phyloP scores from a whole-genome alignment of 2,888 invertebrate species.

The Pseudococcus jackbeardsleyi region DNA sequence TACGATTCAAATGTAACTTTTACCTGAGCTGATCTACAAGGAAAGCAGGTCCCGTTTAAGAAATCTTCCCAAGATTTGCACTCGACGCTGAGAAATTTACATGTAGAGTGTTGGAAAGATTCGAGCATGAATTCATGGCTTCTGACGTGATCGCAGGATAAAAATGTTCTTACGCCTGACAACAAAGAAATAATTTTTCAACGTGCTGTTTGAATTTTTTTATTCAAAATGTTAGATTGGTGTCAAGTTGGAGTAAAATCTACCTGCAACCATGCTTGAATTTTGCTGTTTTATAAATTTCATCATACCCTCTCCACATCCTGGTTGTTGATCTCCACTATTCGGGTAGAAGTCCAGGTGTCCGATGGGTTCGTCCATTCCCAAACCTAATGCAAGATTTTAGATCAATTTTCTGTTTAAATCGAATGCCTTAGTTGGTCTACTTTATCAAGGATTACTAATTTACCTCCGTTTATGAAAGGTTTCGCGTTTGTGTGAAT shows the following conservation, averaged over 20 bases:
- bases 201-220: neutral
- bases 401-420: neutral
- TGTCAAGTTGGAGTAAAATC: neutral
- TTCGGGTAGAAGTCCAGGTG: slow-evolving; percentile 95
- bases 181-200: slow-evolving; percentile 59
- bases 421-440: neutral
- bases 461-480: slow-evolving; percentile 78
- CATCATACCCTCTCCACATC: slow-evolving; percentile 75
- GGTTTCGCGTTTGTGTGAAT: slow-evolving; percentile 90
- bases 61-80: slow-evolving; percentile 82
- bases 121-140: slow-evolving; percentile 88
- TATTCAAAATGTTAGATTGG: neutral
- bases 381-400: slow-evolving; percentile 73
- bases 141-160: slow-evolving; percentile 90
- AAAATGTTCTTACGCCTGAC: slow-evolving; percentile 76
- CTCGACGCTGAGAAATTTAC: slow-evolving; percentile 83
- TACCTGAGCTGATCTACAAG: slow-evolving; percentile 66
- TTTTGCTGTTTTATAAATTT: slow-evolving; percentile 77
- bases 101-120: slow-evolving; percentile 77
- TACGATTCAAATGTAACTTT: slow-evolving; percentile 66
- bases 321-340: slow-evolving; percentile 86
- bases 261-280: slow-evolving; percentile 76
- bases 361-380: slow-evolving; percentile 84
- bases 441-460: neutral
- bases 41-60: slow-evolving; percentile 69